Percentiles rank a stretch among this genome's conserved stretches.
These are phyloP conservation scores for Fragum sueziense DNA, from an alignment of 2,888 invertebrate species.

Conservation along the genomic window DNA sequence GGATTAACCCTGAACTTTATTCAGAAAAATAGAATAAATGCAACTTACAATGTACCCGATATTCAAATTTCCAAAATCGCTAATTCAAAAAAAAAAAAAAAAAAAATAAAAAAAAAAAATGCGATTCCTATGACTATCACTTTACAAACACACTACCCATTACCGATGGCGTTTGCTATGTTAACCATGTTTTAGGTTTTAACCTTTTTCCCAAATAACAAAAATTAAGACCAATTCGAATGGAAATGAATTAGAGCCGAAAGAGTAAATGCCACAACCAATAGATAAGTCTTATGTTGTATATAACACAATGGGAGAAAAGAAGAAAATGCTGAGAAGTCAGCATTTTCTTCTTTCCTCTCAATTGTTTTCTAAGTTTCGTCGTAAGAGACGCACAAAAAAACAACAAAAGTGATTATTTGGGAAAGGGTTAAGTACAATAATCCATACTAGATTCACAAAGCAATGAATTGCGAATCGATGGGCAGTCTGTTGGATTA, in stretches of 20 bases:
- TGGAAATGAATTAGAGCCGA: not conserved
- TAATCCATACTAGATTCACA: not conserved
- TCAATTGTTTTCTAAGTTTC: not conserved
- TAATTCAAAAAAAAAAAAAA: no score
- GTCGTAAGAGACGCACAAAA: not conserved
- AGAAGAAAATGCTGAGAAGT: not conserved
- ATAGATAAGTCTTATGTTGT: not conserved
- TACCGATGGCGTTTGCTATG: no score
- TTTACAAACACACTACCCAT: no score
- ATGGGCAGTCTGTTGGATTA: not conserved
- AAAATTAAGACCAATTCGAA: not conserved
- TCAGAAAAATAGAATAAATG: no score
- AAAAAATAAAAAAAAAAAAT: no score
- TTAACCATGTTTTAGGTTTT: not conserved
- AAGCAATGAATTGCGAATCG: not conserved
- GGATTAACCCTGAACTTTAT: no score
- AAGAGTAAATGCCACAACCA: not conserved
- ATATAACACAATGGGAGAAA: not conserved
- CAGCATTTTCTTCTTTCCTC: not conserved
- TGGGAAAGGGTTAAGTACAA: not conserved
- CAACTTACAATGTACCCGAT: no score
- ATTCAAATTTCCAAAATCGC: no score
- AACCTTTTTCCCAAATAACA: not conserved
- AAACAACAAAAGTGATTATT: not conserved
- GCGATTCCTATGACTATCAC: no score